A percentile compares a stretch with the other conserved stretches of the same genome.
Conservation (phyloP, 1,140 invertebrate species). For the Procambarus virginalis region DNA sequence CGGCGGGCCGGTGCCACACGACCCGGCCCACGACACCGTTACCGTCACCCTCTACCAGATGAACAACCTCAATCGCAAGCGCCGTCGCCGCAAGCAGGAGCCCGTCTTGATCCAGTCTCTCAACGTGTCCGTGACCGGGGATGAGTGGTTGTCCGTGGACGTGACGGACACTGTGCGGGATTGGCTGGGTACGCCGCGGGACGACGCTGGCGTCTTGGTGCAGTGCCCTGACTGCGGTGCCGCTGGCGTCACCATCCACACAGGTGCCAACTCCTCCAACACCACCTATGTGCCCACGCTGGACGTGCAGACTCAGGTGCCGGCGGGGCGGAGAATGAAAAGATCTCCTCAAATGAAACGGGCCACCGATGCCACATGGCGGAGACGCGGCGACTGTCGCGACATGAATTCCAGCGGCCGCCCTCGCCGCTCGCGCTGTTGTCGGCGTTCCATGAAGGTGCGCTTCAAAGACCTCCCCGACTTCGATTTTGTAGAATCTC, state of each 20-base stretch:
- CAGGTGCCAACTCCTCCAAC: conserved; percentile 46
- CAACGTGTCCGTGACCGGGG: conserved; percentile 48
- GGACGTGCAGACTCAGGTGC: conserved; percentile 51
- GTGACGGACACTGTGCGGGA: conserved; percentile 43
- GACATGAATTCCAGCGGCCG: conserved; percentile 32
- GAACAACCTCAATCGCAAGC: conserved; percentile 21
- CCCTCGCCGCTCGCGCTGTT: conserved; percentile 42
- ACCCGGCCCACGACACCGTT: conserved; percentile 18
- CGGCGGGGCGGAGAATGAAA: conserved; percentile 49
- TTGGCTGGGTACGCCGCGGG: conserved; percentile 40
- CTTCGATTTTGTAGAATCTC: conserved; percentile 54
- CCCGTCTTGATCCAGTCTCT: conserved; percentile 44
- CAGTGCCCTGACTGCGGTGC: conserved; percentile 52
- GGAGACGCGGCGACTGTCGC: conserved; percentile 44
- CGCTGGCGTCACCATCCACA: conserved; percentile 57
- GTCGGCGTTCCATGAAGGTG: conserved; percentile 57
- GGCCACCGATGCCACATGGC: conserved; percentile 47
- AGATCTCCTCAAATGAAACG: conserved; percentile 33
- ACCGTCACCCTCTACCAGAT: conserved; percentile 54
- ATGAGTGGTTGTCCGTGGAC: conserved; percentile 50
- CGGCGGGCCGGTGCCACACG: conserved; percentile 26
- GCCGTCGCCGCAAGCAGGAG: conserved; percentile 25
- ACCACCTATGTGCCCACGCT: conserved; percentile 55
- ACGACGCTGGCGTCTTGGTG: conserved; percentile 51
- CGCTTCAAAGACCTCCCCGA: conserved; percentile 54